Evolutionary conservation across 30 jellyfish, hydroid and myxozoan genomes (phyloP), one percentile per base, ranked within the genome.

Genomic region (Mastigias papua): DNA sequence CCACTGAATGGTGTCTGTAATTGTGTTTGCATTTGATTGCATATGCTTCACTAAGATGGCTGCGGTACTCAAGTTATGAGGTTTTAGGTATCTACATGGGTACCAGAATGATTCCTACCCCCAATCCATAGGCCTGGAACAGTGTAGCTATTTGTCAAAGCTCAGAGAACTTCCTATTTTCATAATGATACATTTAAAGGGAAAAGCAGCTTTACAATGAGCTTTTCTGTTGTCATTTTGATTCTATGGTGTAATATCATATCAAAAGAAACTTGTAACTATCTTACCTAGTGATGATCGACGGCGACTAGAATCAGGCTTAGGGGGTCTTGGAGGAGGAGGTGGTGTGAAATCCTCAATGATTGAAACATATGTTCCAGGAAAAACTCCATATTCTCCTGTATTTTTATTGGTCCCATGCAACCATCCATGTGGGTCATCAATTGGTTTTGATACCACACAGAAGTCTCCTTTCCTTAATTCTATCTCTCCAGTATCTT

Each of bases 251-350:
- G 54, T 15, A 42, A 42, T 28, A 61, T 61, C 34, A n/a, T 61
- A 10, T 61, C 10, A 10, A 7, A 61, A 6, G 17, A 29, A 5
- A 33, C 46, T 3, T 29, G n/a, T 10, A 33, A 16, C 20, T 66
- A 66, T 11, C 81, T 69, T 34, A 42, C 81, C 31, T 31, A 17
- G 4, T 19, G 9, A 5, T 30, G 81, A 34, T 30, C 64, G 34
- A 16, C 51, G 64, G 23, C 62, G 62, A 33, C 29, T 11, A 10
- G 63, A 48, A 63, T 50, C 78, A 1, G 92, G 92, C 48, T 83
- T 83, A 28, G 92, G 92, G 0, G 97, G 97, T 51, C 89, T 90
- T 17, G 97, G 95, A 10, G 98, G 96, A 13, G 93, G 94, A 31
- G 99, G 99, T 16, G 88, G 99, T 60, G 89, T 48, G 63, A 62